These are phyloP conservation scores for Cheilosia impressa DNA, from an alignment of 2,888 invertebrate genomes.

Conservation along the genomic window DNA sequence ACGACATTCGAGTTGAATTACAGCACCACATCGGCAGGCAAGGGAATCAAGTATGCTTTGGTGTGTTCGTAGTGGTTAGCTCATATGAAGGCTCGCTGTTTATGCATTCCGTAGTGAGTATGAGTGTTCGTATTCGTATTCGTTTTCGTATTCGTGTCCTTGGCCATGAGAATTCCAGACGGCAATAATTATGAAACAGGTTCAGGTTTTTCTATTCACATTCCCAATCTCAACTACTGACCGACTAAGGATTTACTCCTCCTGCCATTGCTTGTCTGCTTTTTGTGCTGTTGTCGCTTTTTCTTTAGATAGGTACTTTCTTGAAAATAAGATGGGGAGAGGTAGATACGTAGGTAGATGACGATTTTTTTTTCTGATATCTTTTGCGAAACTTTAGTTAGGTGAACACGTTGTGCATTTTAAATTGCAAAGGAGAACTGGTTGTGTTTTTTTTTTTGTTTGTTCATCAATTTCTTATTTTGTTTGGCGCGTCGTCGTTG, in stretches of 20 bases:
- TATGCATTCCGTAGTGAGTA: slow-evolving; percentile 6
- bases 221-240: slow-evolving; percentile 67
- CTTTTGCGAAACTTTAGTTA: background rate
- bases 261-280: slow-evolving; percentile 21
- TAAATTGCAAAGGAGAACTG: slow-evolving; percentile 35
- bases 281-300: background rate
- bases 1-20: slow-evolving; percentile 17
- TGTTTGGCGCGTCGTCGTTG: slow-evolving; percentile 29
- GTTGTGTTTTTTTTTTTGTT: slow-evolving; percentile 20
- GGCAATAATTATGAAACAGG: slow-evolving; percentile 67
- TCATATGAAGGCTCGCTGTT: background rate
- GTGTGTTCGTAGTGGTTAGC: background rate
- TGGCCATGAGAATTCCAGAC: slow-evolving; percentile 56
- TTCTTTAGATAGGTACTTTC: slow-evolving; percentile 21
- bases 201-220: slow-evolving; percentile 65
- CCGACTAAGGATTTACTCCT: slow-evolving; percentile 62
- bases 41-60: too few species aligned
- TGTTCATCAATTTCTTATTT: background rate
- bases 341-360: background rate
- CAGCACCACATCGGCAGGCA: background rate
- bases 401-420: slow-evolving; percentile 38
- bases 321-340: slow-evolving; percentile 17
- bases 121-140: slow-evolving; percentile 20
- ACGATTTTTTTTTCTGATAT: slow-evolving; percentile 2
- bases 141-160: slow-evolving; percentile 24